Conservation (phyloP, 2,888 invertebrate species). For the Leptura quadrifasciata region DNA sequence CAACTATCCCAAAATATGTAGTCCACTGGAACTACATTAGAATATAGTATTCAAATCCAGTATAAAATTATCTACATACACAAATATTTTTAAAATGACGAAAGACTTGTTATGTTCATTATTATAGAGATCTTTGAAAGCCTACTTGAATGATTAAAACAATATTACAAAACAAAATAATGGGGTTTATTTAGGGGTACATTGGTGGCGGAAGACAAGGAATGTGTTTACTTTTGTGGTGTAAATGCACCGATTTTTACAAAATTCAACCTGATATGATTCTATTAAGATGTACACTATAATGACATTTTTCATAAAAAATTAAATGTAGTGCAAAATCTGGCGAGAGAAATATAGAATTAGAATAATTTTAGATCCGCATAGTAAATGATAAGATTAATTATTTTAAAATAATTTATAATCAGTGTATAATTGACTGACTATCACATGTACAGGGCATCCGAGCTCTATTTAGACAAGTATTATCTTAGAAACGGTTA, state of each 20-base stretch:
- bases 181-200: slow-evolving; percentile 44
- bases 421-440: no score
- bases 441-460: no score
- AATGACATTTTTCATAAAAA: no score
- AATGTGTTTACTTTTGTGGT: slow-evolving; percentile 42
- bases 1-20: slow-evolving; percentile 31
- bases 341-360: no score
- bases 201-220: slow-evolving; percentile 59
- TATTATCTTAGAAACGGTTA: no score
- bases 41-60: slow-evolving; percentile 58
- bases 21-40: slow-evolving; percentile 35
- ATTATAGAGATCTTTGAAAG: slow-evolving; percentile 73
- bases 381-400: no score
- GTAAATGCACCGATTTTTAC: slow-evolving; percentile 11
- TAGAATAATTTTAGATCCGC: no score
- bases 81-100: slow-evolving; percentile 67
- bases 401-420: no score
- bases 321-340: no score
- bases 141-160: slow-evolving; percentile 57
- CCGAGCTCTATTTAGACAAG: no score
- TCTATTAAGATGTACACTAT: no score
- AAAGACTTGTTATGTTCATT: slow-evolving; percentile 69
- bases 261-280: no score
- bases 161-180: slow-evolving; percentile 44
- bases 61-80: slow-evolving; percentile 73